A percentile compares a stretch with the other conserved stretches of the same genome.
Evolutionary conservation across 2,888 invertebrate species (phyloP).

Genomic region (Dryobotodes eremita): DNA sequence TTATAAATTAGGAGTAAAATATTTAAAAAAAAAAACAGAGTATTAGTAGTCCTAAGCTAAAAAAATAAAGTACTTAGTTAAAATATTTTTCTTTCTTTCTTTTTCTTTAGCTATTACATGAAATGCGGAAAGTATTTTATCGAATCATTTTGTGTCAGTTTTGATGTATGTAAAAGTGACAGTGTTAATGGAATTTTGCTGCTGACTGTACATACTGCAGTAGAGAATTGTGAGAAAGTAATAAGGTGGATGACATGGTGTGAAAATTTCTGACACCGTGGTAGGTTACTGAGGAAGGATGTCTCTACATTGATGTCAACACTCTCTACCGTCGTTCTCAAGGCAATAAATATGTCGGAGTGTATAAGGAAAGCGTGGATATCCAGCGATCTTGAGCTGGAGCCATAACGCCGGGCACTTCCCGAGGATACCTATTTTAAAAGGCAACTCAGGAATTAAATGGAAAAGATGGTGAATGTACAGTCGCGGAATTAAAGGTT

Average conservation of each 20-base stretch:
- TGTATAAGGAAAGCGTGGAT: constrained; percentile 34
- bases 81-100: no score
- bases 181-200: neutral
- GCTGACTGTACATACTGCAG: neutral
- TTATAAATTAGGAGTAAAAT: no score
- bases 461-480: constrained; percentile 21
- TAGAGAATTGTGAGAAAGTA: neutral
- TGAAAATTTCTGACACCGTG: neutral
- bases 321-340: constrained; percentile 40
- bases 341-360: constrained; percentile 25
- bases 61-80: no score
- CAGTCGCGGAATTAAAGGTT: constrained; percentile 16
- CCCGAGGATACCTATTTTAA: constrained; percentile 26
- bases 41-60: no score
- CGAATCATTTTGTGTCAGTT: neutral
- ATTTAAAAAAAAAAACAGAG: no score
- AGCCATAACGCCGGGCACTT: constrained; percentile 12
- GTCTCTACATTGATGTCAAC: neutral
- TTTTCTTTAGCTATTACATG: neutral
- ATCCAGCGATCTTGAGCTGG: constrained; percentile 31
- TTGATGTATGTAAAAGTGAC: neutral
- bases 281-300: constrained; percentile 13
- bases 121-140: neutral
- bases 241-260: neutral
- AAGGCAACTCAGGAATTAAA: constrained; percentile 29